Conservation (phyloP, 64 coral and sea anemone genomes). For the Stichodactyla mertensii region DNA sequence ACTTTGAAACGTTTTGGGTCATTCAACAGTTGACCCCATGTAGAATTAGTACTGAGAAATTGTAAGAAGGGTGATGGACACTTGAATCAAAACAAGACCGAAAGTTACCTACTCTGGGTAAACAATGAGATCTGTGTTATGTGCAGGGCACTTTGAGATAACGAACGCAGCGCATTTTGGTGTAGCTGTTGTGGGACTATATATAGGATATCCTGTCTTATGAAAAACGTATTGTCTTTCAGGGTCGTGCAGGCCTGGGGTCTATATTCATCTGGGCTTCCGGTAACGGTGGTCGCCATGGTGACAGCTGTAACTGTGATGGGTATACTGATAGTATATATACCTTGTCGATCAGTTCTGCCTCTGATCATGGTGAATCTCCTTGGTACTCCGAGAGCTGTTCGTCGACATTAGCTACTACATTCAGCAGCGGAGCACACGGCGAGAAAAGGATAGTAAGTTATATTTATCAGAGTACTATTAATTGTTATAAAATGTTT, state of each 20-base stretch:
- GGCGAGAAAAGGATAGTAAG: conserved; percentile 92
- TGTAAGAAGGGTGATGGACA: no score
- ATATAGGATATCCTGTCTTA: no score
- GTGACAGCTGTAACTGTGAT: conserved; percentile 98
- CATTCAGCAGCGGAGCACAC: conserved; percentile 91
- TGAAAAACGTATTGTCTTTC: neutral
- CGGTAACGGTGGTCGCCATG: conserved; percentile 94
- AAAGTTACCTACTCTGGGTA: no score
- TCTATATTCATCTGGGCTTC: conserved; percentile 97
- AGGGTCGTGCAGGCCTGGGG: conserved; percentile 89
- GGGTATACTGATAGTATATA: conserved; percentile 96
- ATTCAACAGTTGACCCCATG: no score
- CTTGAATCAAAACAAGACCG: no score
- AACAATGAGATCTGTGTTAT: no score
- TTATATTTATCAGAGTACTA: neutral
- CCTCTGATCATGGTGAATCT: conserved; percentile 85
- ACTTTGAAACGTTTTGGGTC: no score
- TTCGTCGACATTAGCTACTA: conserved; percentile 93
- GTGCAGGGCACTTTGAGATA: no score
- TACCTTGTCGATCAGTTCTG: conserved; percentile 97
- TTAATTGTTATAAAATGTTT: no score
- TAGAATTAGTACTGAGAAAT: no score
- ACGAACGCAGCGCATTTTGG: no score
- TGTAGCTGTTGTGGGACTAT: no score
- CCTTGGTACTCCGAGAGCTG: conserved; percentile 98